A percentile compares a stretch with the other conserved stretches of the same genome.
phyloP scores from a whole-genome alignment of 2,113 vertebrate species.

The Thamnophis sirtalis region DNA sequence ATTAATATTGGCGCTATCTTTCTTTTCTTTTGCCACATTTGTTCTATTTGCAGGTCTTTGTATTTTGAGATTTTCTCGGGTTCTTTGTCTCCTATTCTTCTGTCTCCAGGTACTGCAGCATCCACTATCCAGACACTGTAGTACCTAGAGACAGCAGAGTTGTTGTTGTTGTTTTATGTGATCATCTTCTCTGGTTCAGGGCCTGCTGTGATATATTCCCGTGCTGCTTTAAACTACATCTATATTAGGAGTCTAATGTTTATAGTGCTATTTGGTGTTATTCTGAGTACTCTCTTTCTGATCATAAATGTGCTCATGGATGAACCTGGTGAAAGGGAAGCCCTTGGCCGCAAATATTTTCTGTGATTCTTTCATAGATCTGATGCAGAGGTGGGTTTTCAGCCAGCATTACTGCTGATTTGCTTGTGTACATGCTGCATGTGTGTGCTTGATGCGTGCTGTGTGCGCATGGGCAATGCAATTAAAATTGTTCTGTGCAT shows the following conservation, averaged over 20 bases:
- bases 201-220: constrained; percentile 13
- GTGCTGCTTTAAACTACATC: constrained; percentile 25
- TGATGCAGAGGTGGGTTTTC: not conserved
- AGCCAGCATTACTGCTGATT: too few relatives aligned
- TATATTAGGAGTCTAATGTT: constrained; percentile 12
- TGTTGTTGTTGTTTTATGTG: not conserved
- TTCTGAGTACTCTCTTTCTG: constrained; percentile 33
- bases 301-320: constrained; percentile 22
- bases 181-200: not conserved
- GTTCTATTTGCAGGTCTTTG: not conserved
- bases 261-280: constrained; percentile 48
- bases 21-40: not conserved
- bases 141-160: not conserved
- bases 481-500: too few relatives aligned
- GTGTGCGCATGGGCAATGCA: too few relatives aligned
- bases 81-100: not conserved
- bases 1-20: not conserved
- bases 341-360: constrained; percentile 26
- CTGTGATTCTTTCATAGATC: constrained; percentile 34
- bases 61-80: constrained; percentile 35
- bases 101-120: not conserved
- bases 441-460: too few relatives aligned
- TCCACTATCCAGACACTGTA: not conserved
- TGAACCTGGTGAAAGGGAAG: constrained; percentile 36
- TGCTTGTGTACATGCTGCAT: too few relatives aligned